phyloP scores from a whole-genome alignment of 2,888 invertebrate genomes.

The Drosophila pegasa region DNA sequence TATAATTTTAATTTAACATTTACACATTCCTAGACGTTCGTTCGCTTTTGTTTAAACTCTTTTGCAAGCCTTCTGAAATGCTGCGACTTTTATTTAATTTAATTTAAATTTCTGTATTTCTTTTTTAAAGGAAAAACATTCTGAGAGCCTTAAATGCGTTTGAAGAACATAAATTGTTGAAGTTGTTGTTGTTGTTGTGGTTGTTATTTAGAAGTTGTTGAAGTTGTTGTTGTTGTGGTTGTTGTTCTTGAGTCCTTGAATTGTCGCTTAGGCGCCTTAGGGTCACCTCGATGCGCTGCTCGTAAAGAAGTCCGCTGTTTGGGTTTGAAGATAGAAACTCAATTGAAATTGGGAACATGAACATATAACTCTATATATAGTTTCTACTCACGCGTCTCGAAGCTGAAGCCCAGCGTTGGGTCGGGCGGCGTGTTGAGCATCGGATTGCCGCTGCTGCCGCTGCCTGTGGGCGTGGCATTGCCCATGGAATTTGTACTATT shows the following conservation, averaged over 20 bases:
- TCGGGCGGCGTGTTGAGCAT: conserved; percentile 84
- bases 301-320: conserved; percentile 89
- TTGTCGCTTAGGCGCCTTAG: conserved; percentile 83
- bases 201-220: conserved; percentile 13
- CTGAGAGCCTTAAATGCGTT: conserved; percentile 71
- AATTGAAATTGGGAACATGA: neutral
- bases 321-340: conserved; percentile 5
- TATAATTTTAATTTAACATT: conserved; percentile 56
- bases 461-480: conserved; percentile 69
- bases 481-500: conserved; percentile 83
- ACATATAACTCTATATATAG: neutral
- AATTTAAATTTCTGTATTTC: conserved; percentile 17
- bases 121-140: conserved; percentile 29
- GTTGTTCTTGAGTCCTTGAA: conserved; percentile 25
- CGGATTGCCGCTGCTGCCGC: conserved; percentile 71
- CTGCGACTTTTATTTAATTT: conserved; percentile 26
- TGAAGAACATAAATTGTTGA: conserved; percentile 47
- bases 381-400: conserved; percentile 83
- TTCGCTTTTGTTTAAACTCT: conserved; percentile 33
- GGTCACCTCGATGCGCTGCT: conserved; percentile 91
- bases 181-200: conserved; percentile 27
- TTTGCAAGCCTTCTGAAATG: conserved; percentile 37
- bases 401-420: conserved; percentile 83
- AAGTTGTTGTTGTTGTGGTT: conserved; percentile 6
- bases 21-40: conserved; percentile 38